A percentile compares a stretch with the other conserved stretches of the same genome.
These are phyloP conservation scores for Andrena flavipes DNA, from an alignment of 2,888 invertebrate species.

Conservation along the genomic window DNA sequence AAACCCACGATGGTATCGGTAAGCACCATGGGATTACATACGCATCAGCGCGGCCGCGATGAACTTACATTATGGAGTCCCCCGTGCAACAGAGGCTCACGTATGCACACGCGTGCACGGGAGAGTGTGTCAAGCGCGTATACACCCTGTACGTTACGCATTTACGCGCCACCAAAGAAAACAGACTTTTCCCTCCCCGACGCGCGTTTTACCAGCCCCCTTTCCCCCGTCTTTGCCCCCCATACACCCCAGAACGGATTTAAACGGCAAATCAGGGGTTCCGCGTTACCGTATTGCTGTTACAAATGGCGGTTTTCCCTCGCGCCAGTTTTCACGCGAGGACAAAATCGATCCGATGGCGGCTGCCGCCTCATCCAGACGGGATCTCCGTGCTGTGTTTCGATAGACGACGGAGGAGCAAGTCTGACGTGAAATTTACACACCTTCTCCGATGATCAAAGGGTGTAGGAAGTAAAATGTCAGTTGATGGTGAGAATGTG, in stretches of 20 bases:
- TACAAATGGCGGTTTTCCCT: constrained; percentile 57
- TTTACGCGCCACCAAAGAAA: constrained; percentile 54
- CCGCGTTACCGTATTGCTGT: constrained; percentile 39
- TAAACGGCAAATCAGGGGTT: constrained; percentile 60
- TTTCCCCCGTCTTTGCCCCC: constrained; percentile 1
- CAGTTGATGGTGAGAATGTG: too few species aligned
- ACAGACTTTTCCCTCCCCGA: constrained; percentile 44
- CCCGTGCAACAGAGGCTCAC: constrained; percentile 15
- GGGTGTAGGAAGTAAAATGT: too few species aligned
- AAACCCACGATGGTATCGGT: constrained; percentile 83
- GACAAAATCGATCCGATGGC: constrained; percentile 23
- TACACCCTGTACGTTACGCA: constrained; percentile 46
- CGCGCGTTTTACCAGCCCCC: constrained; percentile 33
- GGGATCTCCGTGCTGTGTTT: background rate
- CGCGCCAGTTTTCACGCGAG: constrained; percentile 11
- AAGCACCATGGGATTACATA: constrained; percentile 82
- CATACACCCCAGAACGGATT: constrained; percentile 52
- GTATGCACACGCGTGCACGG: background rate
- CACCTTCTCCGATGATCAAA: too few species aligned
- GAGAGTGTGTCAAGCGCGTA: constrained; percentile 22
- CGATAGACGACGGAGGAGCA: background rate
- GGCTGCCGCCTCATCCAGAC: background rate
- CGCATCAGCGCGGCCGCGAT: constrained; percentile 83
- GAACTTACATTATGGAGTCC: constrained; percentile 76
- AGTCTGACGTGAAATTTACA: background rate